phyloP scores from a whole-genome alignment of 2,888 invertebrate genomes.

The Agrenia bidenticulata region DNA sequence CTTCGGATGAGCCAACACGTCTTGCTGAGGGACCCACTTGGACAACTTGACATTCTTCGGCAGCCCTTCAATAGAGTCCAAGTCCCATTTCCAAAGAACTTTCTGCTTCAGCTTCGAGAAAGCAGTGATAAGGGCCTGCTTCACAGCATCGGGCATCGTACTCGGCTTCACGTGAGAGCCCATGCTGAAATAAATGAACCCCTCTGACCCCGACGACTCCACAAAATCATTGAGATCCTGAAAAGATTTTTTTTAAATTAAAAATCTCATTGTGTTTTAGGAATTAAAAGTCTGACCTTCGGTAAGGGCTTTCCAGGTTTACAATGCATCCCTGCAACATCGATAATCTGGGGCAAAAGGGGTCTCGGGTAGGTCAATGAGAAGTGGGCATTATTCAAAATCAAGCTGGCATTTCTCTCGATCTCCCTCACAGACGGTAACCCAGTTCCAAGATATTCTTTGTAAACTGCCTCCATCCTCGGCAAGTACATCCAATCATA shows the following conservation, averaged over 20 bases:
- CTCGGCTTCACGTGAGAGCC: constrained; percentile 79
- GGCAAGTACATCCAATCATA: not conserved
- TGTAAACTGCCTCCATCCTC: constrained; percentile 26
- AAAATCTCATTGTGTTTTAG: no score
- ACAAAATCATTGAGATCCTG: constrained; percentile 14
- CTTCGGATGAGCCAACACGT: constrained; percentile 66
- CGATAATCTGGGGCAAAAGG: constrained; percentile 47
- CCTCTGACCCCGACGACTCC: constrained; percentile 58
- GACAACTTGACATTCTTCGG: constrained; percentile 64
- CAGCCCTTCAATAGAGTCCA: constrained; percentile 62
- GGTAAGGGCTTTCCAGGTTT: constrained; percentile 46
- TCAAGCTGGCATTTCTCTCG: constrained; percentile 43
- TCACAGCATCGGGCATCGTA: constrained; percentile 74
- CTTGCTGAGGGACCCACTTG: constrained; percentile 74
- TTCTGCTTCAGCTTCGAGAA: constrained; percentile 74
- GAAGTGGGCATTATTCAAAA: constrained; percentile 50
- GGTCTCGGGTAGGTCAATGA: constrained; percentile 40
- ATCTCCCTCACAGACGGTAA: constrained; percentile 43
- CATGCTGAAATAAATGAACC: constrained; percentile 83
- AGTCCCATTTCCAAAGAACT: constrained; percentile 77
- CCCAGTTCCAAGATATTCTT: constrained; percentile 26
- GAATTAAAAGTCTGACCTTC: constrained; percentile 37
- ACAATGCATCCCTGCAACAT: constrained; percentile 53
- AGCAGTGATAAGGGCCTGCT: constrained; percentile 70
- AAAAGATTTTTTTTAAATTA: not conserved